phyloP scores from a whole-genome alignment of 2,113 vertebrate genomes.

The Etia nguti region DNA sequence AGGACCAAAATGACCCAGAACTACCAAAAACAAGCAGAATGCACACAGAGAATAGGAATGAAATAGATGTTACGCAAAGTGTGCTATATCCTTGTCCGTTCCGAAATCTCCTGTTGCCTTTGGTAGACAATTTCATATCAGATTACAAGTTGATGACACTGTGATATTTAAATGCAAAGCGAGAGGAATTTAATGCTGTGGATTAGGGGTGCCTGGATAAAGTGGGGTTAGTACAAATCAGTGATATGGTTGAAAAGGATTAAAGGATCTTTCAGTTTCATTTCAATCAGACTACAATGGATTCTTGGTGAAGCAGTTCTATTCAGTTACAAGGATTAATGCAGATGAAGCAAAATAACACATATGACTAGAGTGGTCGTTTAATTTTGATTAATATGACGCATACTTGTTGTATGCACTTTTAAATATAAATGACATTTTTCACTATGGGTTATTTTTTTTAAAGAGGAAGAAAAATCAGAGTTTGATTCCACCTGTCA shows the following conservation, averaged over 20 bases:
- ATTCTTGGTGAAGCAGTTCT: not conserved
- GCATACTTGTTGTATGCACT: not conserved
- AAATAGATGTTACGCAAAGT: not conserved
- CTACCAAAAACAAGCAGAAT: not conserved
- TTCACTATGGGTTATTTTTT: not conserved
- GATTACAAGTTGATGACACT: slow-evolving; percentile 13
- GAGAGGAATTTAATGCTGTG: slow-evolving; percentile 9
- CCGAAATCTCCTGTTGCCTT: not conserved
- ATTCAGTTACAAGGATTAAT: slow-evolving; percentile 19
- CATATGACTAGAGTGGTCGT: not conserved
- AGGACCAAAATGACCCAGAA: not conserved
- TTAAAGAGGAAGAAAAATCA: not conserved
- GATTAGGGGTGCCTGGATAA: slow-evolving; percentile 32
- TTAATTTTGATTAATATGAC: not conserved
- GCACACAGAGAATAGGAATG: not conserved
- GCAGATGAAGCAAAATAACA: not conserved
- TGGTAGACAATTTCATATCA: slow-evolving; percentile 8
- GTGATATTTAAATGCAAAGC: slow-evolving; percentile 23
- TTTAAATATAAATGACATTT: not conserved
- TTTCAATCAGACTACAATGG: slow-evolving; percentile 4
- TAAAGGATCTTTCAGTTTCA: slow-evolving; percentile 42
- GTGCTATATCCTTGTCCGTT: not conserved
- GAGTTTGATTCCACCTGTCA: not conserved
- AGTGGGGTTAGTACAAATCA: slow-evolving; percentile 26
- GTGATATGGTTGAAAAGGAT: slow-evolving; percentile 37